These are phyloP conservation scores for Etheostoma perlongum DNA, from an alignment of 2,797 vertebrate genomes.

Conservation along the genomic window DNA sequence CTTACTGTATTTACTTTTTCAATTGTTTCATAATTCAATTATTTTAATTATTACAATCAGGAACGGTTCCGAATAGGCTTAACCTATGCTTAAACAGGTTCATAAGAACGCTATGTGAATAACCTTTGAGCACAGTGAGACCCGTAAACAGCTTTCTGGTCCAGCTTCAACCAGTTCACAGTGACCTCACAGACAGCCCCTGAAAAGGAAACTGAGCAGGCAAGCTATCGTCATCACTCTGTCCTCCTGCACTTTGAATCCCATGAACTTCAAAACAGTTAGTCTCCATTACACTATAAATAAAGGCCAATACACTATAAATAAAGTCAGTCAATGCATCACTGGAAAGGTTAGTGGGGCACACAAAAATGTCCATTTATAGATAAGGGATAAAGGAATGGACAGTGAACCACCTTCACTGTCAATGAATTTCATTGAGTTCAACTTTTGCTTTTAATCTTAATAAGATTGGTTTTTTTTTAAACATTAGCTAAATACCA, in stretches of 20 bases:
- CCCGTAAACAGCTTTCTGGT: conserved; percentile 75
- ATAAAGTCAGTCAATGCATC: conserved; percentile 47
- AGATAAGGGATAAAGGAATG: background rate
- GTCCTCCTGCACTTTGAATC: conserved; percentile 44
- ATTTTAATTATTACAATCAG: background rate
- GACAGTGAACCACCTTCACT: background rate
- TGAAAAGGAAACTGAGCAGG: conserved; percentile 68
- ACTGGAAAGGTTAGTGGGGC: conserved; percentile 57
- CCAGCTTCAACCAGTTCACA: conserved; percentile 55
- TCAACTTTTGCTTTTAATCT: background rate
- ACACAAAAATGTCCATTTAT: conserved; percentile 3
- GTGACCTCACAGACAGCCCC: conserved; percentile 28
- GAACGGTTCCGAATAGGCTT: background rate
- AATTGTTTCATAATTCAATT: background rate
- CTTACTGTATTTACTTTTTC: background rate
- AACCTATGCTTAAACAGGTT: conserved; percentile 55
- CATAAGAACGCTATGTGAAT: conserved; percentile 51
- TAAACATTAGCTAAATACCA: too few relatives aligned
- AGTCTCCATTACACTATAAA: conserved; percentile 69
- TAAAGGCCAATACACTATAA: conserved; percentile 46
- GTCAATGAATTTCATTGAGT: background rate
- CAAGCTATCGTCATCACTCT: conserved; percentile 33
- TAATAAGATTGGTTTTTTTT: background rate
- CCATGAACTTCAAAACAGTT: conserved; percentile 50
- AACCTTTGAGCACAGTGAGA: conserved; percentile 60